Conservation (phyloP, 2,797 vertebrate species). For the Tinamus major region DNA sequence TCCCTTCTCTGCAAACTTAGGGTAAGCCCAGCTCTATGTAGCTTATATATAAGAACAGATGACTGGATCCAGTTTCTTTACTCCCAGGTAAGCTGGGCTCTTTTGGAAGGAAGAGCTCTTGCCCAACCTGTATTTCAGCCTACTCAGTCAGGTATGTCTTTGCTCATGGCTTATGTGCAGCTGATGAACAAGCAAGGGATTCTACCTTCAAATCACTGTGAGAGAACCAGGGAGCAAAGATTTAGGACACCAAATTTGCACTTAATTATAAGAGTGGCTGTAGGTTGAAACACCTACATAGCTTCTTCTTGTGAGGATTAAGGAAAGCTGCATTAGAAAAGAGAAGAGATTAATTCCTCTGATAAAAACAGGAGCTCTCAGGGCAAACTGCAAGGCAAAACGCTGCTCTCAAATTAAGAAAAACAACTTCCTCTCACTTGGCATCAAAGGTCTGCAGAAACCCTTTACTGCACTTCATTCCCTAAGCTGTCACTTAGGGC, state of each 20-base stretch:
- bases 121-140: constrained; percentile 49
- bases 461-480: constrained; percentile 16
- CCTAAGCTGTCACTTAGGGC: not conserved
- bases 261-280: constrained; percentile 53
- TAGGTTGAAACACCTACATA: constrained; percentile 49
- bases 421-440: not conserved
- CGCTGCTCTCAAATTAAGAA: constrained; percentile 1
- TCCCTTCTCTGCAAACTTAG: not conserved
- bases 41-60: not conserved
- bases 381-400: constrained; percentile 5
- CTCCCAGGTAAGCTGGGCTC: not conserved
- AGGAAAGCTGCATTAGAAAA: not conserved
- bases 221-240: constrained; percentile 24
- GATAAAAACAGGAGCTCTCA: constrained; percentile 36
- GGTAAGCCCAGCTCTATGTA: not conserved
- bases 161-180: not conserved
- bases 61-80: not conserved
- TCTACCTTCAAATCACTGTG: constrained; percentile 12
- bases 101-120: constrained; percentile 27
- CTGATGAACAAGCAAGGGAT: not conserved
- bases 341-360: constrained; percentile 29
- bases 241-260: constrained; percentile 52
- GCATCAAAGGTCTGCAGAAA: constrained; percentile 37
- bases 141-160: not conserved
- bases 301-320: constrained; percentile 9